A percentile compares a stretch with the other conserved stretches of the same genome.
phyloP scores from a whole-genome alignment of 2,888 invertebrate species.

The Mayetiola destructor region DNA sequence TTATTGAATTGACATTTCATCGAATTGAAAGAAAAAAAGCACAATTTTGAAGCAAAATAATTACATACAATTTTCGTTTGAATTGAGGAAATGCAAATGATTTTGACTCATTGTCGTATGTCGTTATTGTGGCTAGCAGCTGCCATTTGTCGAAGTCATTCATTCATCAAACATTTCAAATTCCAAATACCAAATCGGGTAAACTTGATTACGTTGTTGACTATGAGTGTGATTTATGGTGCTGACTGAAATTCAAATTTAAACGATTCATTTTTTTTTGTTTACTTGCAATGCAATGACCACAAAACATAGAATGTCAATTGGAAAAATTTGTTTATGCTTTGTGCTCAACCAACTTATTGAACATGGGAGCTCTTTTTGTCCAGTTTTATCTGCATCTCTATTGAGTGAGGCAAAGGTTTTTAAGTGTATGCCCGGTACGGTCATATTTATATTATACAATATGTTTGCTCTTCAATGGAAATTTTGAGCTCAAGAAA shows the following conservation, averaged over 20 bases:
- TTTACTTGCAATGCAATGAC: too few species aligned
- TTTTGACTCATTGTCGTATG: slow-evolving; percentile 5
- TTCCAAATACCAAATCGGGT: slow-evolving; percentile 2
- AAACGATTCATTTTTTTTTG: too few species aligned
- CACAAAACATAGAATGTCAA: too few species aligned
- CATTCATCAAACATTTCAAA: slow-evolving; percentile 10
- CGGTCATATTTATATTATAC: too few species aligned
- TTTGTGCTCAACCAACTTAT: too few species aligned
- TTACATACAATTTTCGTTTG: not conserved
- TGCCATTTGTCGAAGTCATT: not conserved
- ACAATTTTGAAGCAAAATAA: not conserved
- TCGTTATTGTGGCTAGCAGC: not conserved
- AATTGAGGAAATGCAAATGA: not conserved
- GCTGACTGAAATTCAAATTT: not conserved
- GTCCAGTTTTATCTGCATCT: not conserved
- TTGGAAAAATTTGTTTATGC: too few species aligned
- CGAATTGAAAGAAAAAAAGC: not conserved
- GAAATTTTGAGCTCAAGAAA: too few species aligned
- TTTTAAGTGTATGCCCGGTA: too few species aligned
- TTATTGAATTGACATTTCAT: not conserved
- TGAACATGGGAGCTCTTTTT: not conserved
- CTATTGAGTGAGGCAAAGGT: too few species aligned
- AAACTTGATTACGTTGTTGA: slow-evolving; percentile 4
- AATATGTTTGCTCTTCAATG: too few species aligned
- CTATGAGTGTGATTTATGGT: slow-evolving; percentile 11